Evolutionary conservation across 2,888 invertebrate species (phyloP).

Genomic region (Trypoxylon attenuatum): DNA sequence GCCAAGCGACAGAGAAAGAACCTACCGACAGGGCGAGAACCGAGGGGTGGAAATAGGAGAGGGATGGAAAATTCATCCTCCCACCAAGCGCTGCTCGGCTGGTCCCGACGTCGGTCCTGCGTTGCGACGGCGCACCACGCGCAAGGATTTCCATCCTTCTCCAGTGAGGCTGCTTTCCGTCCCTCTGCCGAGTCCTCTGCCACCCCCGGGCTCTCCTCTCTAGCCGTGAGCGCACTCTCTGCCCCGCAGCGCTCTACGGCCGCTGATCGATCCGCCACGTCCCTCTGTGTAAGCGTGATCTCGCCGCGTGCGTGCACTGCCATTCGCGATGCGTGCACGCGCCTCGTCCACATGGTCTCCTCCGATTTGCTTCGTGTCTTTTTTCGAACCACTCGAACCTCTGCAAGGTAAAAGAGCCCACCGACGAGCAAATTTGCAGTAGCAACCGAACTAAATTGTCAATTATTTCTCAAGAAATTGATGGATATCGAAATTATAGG

Average conservation of each 20-base stretch:
- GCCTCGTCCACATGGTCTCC: slow-evolving; percentile 4
- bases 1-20: neutral
- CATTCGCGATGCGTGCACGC: slow-evolving; percentile 30
- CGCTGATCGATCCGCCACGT: slow-evolving; percentile 56
- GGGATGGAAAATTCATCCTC: slow-evolving; percentile 24
- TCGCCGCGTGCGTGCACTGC: slow-evolving; percentile 39
- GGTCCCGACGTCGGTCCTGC: slow-evolving; percentile 45
- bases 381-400: too few species aligned
- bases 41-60: slow-evolving; percentile 1
- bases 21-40: neutral
- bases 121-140: slow-evolving; percentile 54
- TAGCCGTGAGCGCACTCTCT: slow-evolving; percentile 17
- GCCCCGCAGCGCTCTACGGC: slow-evolving; percentile 35
- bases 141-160: slow-evolving; percentile 50
- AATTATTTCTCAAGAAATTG: too few species aligned
- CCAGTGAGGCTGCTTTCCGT: slow-evolving; percentile 23
- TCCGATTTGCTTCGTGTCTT: too few species aligned
- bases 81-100: slow-evolving; percentile 21
- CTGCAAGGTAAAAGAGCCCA: too few species aligned
- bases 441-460: too few species aligned
- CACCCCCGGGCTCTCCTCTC: slow-evolving; percentile 18
- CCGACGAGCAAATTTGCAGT: too few species aligned
- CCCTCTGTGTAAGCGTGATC: slow-evolving; percentile 43
- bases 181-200: slow-evolving; percentile 13
- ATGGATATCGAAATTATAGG: too few species aligned